Percentiles rank a stretch among this genome's conserved stretches.
Conservation (phyloP, 2,888 invertebrate species). For the Eilema caniola region DNA sequence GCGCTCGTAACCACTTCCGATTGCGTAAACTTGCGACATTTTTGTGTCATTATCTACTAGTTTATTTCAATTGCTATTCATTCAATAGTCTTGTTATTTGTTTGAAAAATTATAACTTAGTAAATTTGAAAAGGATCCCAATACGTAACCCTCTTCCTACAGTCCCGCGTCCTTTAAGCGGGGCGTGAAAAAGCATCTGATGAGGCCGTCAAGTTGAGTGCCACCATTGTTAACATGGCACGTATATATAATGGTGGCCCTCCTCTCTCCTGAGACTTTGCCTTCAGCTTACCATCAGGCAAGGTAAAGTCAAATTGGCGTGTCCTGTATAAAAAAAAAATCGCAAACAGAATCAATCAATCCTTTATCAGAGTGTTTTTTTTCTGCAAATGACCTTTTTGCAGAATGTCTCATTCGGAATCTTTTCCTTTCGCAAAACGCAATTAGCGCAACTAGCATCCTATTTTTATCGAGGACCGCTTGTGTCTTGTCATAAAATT, state of each 20-base stretch:
- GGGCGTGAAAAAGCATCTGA: too few species aligned
- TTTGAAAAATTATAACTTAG: neutral
- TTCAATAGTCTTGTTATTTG: neutral
- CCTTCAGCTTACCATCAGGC: too few species aligned
- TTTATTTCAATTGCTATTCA: neutral
- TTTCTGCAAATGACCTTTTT: neutral
- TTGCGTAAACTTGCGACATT: constrained; percentile 50
- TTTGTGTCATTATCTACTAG: neutral
- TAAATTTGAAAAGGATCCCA: too few species aligned
- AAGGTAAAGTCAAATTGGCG: too few species aligned
- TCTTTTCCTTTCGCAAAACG: too few species aligned
- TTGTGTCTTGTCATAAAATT: neutral
- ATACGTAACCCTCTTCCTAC: too few species aligned
- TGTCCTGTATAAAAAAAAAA: too few species aligned
- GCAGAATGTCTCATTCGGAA: neutral
- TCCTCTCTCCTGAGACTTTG: too few species aligned
- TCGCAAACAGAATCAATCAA: neutral
- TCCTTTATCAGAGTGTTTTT: neutral
- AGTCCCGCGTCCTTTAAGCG: too few species aligned
- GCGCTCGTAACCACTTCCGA: constrained; percentile 63
- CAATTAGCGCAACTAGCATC: neutral
- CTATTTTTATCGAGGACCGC: neutral
- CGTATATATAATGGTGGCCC: too few species aligned
- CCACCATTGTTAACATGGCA: too few species aligned
- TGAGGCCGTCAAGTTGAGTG: too few species aligned